Evolutionary conservation across 2,888 invertebrate species (phyloP).

Genomic region (Stenchaetothrips biformis): DNA sequence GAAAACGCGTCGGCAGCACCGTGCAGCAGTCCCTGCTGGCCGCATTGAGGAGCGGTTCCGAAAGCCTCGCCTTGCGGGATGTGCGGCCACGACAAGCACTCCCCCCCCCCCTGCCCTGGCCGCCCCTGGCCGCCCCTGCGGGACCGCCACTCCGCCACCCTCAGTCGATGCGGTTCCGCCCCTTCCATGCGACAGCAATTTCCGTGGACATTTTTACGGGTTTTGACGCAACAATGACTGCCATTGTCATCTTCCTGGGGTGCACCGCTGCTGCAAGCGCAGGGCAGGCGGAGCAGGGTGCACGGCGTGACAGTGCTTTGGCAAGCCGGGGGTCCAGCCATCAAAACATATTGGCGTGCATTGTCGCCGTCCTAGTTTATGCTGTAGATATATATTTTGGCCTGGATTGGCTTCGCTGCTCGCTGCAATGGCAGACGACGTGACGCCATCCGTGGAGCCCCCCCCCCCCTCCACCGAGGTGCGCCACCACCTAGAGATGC

Average conservation of each 20-base stretch:
- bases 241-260: neutral
- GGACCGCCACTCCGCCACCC: neutral
- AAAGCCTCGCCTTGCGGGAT: no score
- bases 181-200: neutral
- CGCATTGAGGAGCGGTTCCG: no score
- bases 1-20: no score
- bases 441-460: no score
- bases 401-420: neutral
- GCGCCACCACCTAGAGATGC: neutral
- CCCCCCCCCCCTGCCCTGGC: neutral
- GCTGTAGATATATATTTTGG: neutral
- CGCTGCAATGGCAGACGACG: neutral
- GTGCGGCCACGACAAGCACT: no score
- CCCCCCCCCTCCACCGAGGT: neutral
- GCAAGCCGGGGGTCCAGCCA: neutral
- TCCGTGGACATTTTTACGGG: conserved; percentile 2
- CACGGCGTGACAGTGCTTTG: neutral
- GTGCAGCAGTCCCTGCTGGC: no score
- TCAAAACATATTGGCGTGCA: conserved; percentile 14
- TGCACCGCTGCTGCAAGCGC: neutral
- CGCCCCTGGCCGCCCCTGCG: neutral
- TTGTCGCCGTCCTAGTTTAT: conserved; percentile 12
- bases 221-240: conserved; percentile 19
- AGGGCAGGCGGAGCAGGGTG: neutral
- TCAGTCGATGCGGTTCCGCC: neutral